Evolutionary conservation across 2,888 invertebrate genomes (phyloP), one percentile per base, ranked within the genome.

Genomic region (Neria commutata): DNA sequence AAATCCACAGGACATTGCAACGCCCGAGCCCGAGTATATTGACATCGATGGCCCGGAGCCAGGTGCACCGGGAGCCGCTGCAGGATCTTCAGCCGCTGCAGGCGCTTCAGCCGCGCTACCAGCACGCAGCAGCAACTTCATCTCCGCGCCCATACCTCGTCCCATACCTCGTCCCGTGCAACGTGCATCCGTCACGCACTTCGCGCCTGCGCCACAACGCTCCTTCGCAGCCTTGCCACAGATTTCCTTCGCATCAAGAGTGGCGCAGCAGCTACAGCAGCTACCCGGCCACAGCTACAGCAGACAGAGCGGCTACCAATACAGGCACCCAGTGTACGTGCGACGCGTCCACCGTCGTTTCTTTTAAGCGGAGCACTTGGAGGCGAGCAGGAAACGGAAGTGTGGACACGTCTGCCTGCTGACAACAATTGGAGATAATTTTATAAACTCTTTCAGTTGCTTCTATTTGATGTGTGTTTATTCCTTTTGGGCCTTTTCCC

Each of bases 1-100:
- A 49, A 81, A 81, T 65, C 80, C 80, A 1, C 81, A 80, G 71
- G 80, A 80, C 60, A 80, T 80, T 67, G 80, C 80, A 21, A 80
- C 80, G 57, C 80, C 80, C 1, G 80, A 81, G 61, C 80, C 80
- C 45, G 80, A 80, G 65, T 80, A 80, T 58, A 80, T 80, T 59
- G 80, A 80, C 45, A 78, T 81, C n/a, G 81, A 81, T 63, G 58
- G 65, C 5, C 73, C 73, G 17, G 77, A 75, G 23, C 73, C 74
- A 26, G 67, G 70, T n/a, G 45, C 23, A 16, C 67, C 69, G 34
- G 59, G 37, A 6, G 65, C 65, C 3, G n/a, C n/a, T n/a, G n/a
- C n/a, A n/a, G 19, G n/a, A n/a, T 21, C 46, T 11, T n/a, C 42
- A 26, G 56, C 63, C 24, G 67, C 65, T n/a, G 59, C 70, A 59